Evolutionary conservation across 2,797 vertebrate species (phyloP).

Genomic region (Selene dorsalis): DNA sequence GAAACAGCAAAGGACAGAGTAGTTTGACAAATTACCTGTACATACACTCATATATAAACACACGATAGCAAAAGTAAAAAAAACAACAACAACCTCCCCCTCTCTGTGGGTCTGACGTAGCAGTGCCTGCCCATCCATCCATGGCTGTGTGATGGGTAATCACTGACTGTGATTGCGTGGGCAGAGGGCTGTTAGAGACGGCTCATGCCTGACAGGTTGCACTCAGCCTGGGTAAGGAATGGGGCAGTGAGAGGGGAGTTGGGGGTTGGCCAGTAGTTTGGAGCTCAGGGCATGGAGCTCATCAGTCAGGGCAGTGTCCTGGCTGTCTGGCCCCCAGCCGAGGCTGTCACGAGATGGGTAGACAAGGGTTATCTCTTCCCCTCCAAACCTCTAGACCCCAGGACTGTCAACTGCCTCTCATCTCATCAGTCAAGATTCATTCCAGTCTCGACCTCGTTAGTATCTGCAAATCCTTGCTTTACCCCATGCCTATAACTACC

Average conservation of each 20-base stretch:
- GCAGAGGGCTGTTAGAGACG: conserved; percentile 72
- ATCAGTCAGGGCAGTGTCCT: conserved; percentile 74
- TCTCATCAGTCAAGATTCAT: conserved; percentile 64
- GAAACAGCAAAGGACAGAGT: conserved; percentile 29
- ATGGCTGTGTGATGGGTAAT: conserved; percentile 79
- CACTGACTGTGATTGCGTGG: conserved; percentile 81
- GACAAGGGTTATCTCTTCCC: conserved; percentile 61
- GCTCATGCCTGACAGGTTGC: conserved; percentile 76
- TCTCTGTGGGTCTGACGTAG: conserved; percentile 69
- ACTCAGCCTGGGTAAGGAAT: conserved; percentile 66
- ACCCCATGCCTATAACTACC: conserved; percentile 15
- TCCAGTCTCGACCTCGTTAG: conserved; percentile 38
- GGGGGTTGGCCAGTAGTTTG: conserved; percentile 49
- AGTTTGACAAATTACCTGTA: conserved; percentile 57
- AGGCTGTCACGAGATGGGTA: conserved; percentile 62
- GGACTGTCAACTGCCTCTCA: conserved; percentile 59
- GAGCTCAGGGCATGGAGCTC: conserved; percentile 66
- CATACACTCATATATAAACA: conserved; percentile 16
- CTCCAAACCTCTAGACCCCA: conserved; percentile 51
- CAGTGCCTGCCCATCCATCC: conserved; percentile 76
- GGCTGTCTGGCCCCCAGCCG: conserved; percentile 67
- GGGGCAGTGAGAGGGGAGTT: conserved; percentile 27
- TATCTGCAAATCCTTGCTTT: conserved; percentile 47
- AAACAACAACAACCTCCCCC: conserved; percentile 31
- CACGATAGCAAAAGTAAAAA: conserved; percentile 50